Evolutionary conservation across 2,888 invertebrate genomes (phyloP), one percentile per base, ranked within the genome.

Genomic region (Tromatobia lineatoria): DNA sequence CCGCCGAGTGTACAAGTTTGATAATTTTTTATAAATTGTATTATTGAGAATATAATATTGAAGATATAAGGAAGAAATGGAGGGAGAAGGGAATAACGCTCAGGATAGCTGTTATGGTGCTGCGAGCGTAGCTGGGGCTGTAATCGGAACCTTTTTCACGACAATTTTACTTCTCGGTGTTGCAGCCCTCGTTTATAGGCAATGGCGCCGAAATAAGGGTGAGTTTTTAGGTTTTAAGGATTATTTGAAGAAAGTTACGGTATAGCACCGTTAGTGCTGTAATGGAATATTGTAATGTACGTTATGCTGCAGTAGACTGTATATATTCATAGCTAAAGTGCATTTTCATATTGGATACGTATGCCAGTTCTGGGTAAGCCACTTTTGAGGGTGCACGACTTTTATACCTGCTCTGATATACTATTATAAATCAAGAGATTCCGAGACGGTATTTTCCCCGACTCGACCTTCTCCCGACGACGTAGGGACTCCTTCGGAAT

Each of bases 121-220:
- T 90, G 96, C 96, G 87, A 96, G 96, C 91, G 95, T 97, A 84
- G 96, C 96, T 82, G 96, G 96, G 82, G 96, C 96, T 87, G 96
- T 97, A 84, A 95, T 97, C 88, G 96, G 96, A 89, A 96, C 96
- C 88, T 95, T 96, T 91, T 91, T 96, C 88, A 95, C 95, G 88
- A 96, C 96, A 88, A 94, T 96, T 80, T 92, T 96, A 77, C 93
- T 96, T 80, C 94, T 96, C 50, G 95, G 94, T 76, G 94, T 95
- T 54, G 95, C 94, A 80, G 95, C 94, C 90, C 94, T 95, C 90
- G 92, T 96, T 88, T 95, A 95, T 93, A 95, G 95, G 92, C 94
- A 95, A 89, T 96, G 96, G 94, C 95, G 95, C 94, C 95, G 95
- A 90, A 95, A 95, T 86, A 95, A 93, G 90, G 93, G 93, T 93